Base-by-base conservation (phyloP, 92 coral and sea anemone species). In the Epizoanthus rinbou region DNA sequence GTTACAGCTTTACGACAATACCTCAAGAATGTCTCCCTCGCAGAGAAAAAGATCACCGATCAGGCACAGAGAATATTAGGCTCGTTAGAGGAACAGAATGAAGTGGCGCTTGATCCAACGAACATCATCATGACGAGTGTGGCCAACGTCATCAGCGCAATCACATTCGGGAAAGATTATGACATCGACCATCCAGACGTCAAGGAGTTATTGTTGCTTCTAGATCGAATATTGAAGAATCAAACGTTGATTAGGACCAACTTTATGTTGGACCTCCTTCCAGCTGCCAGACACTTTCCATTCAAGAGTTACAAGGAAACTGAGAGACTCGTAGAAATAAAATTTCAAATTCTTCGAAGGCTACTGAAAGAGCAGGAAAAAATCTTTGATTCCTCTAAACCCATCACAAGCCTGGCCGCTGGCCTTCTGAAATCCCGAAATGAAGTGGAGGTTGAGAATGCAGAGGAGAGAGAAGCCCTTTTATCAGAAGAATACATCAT, bases 371-470 rank as follows among this genome's bases (percentile, higher is more conserved):
- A 64, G 69, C 69, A 64, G 33, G 69, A 64, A 64, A 9, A 64
- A n/a, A 15, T 23, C 17, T 25, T 25, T 9, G 69, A 64, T 25
- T 18, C 21, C 39, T 10, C 69, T 64, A 64, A 64, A 14, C 41
- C 69, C 19, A 35, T n/a, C 19, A 64, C 37, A 22, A 64, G 69
- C n/a, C 69, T 64, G 37, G 31, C 69, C 14, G 31, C 69, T 9
- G 69, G 33, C 69, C 69, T 64, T n/a, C 23, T 64, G 69, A 64
- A 64, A 64, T 28, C 69, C n/a, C 69, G 69, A 13, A 9, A 64
- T 64, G 33, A 22, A 16, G 23, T 64, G 37, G 31, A 24, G 0
- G 69, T 24, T 64, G 69, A 64, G 31, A 64, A 64, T 24, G 16
- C 24, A 64, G 39, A 9, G 16, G 69, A 24, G 23, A 24, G n/a